phyloP scores from a whole-genome alignment of 92 coral and sea anemone genomes.

The Zoanthus solanderi region DNA sequence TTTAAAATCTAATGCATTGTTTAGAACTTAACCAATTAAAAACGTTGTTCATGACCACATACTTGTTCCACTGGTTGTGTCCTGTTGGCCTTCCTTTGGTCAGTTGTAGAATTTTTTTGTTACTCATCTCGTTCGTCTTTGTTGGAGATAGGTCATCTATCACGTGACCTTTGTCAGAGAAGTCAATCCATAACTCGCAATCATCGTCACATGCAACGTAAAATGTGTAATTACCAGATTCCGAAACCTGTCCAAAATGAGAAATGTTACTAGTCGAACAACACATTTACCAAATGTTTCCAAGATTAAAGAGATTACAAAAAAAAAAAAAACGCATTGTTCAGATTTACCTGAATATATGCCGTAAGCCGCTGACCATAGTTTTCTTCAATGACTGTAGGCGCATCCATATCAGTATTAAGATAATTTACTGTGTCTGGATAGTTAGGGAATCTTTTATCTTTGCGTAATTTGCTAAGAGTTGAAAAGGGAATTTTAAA shows the following conservation, averaged over 20 bases:
- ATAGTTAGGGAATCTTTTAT: conserved; percentile 61
- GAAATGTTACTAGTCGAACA: not conserved
- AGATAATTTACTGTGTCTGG: conserved; percentile 65
- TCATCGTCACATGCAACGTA: conserved; percentile 73
- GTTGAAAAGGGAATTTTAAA: conserved; percentile 58
- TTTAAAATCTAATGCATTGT: too few species aligned
- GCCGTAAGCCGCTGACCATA: conserved; percentile 79
- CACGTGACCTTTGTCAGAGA: conserved; percentile 3
- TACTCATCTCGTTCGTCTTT: conserved; percentile 26
- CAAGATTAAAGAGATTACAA: too few species aligned
- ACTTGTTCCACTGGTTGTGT: conserved; percentile 73
- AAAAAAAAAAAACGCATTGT: too few species aligned
- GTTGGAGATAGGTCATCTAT: not conserved
- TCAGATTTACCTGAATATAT: conserved; percentile 59
- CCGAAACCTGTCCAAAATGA: conserved; percentile 62
- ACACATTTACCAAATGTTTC: not conserved
- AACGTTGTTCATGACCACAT: not conserved
- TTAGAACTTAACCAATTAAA: not conserved
- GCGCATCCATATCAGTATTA: conserved; percentile 58
- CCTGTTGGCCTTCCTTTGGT: conserved; percentile 10
- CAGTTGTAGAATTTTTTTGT: conserved; percentile 26
- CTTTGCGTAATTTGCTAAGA: conserved; percentile 50
- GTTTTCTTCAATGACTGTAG: conserved; percentile 40
- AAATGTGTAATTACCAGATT: conserved; percentile 77
- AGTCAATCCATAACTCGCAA: conserved; percentile 75